Conservation (phyloP, 2,113 vertebrate species). For the Misgurnus anguillicaudatus region DNA sequence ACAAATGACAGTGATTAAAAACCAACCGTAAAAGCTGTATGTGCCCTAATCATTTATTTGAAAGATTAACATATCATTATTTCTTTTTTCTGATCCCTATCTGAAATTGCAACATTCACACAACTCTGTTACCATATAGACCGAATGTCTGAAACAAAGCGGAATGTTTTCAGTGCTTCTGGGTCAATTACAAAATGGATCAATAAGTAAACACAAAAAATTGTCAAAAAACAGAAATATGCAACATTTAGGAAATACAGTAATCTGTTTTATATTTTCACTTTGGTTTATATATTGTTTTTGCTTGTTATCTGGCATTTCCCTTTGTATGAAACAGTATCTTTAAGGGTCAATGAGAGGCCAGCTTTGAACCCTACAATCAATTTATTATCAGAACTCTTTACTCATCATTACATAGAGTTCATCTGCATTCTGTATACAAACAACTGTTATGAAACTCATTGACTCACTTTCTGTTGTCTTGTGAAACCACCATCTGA, state of each 20-base stretch:
- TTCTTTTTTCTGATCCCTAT: not conserved
- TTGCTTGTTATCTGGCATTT: conserved; percentile 6
- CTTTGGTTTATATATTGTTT: not conserved
- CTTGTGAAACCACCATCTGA: conserved; percentile 75
- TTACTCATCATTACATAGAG: not conserved
- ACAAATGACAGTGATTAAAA: not conserved
- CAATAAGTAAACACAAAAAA: not conserved
- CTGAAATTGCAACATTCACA: not conserved
- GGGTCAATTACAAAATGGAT: too few relatives aligned
- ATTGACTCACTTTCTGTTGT: conserved; percentile 74
- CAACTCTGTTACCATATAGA: too few relatives aligned
- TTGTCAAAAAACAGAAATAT: too few relatives aligned
- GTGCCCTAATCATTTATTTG: not conserved
- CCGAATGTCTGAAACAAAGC: too few relatives aligned
- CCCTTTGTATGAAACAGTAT: not conserved
- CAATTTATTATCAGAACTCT: conserved; percentile 4
- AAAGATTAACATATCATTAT: not conserved
- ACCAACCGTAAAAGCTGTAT: not conserved
- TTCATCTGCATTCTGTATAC: not conserved
- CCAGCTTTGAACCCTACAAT: conserved; percentile 1
- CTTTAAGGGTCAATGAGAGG: not conserved
- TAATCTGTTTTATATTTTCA: not conserved
- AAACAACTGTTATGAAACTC: conserved; percentile 22
- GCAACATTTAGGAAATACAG: not conserved
- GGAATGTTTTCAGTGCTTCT: too few relatives aligned